Percentiles rank a stretch among this genome's conserved stretches.
Evolutionary conservation across 2,888 invertebrate genomes (phyloP).

Genomic region (Chaitophorus viminalis): DNA sequence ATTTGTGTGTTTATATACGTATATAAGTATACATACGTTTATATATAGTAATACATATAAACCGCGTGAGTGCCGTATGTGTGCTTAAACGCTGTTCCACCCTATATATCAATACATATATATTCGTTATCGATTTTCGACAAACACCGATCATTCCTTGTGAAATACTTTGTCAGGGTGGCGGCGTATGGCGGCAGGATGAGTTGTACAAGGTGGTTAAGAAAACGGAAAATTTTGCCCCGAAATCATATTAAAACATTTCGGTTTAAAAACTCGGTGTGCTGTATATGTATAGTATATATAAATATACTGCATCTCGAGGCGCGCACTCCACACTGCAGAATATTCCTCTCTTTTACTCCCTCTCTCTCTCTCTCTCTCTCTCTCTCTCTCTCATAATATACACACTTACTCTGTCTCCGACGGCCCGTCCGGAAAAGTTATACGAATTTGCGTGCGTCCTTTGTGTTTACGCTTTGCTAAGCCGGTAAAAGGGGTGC

Average conservation of each 20-base stretch:
- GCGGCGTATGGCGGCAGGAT: no score
- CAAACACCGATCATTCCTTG: conserved; percentile 14
- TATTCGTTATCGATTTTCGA: conserved; percentile 30
- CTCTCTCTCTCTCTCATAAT: no score
- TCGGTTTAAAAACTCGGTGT: conserved; percentile 50
- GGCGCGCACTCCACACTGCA: background rate
- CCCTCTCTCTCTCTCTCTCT: no score
- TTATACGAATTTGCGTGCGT: conserved; percentile 47
- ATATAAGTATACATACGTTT: background rate
- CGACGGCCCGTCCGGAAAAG: conserved; percentile 39
- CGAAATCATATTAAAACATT: conserved; percentile 59
- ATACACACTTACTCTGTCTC: no score
- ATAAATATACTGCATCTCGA: background rate
- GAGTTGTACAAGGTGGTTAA: conserved; percentile 31
- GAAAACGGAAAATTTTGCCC: conserved; percentile 43
- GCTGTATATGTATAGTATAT: background rate
- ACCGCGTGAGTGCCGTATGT: background rate
- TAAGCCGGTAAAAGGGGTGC: conserved; percentile 60
- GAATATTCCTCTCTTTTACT: conserved; percentile 27
- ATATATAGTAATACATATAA: background rate
- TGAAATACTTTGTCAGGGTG: background rate
- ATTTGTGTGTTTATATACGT: background rate
- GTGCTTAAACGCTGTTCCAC: background rate
- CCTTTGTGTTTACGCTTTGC: conserved; percentile 62
- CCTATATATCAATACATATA: background rate